Conservation (phyloP, 2,113 vertebrate genomes). For the Indicator maculatus region DNA sequence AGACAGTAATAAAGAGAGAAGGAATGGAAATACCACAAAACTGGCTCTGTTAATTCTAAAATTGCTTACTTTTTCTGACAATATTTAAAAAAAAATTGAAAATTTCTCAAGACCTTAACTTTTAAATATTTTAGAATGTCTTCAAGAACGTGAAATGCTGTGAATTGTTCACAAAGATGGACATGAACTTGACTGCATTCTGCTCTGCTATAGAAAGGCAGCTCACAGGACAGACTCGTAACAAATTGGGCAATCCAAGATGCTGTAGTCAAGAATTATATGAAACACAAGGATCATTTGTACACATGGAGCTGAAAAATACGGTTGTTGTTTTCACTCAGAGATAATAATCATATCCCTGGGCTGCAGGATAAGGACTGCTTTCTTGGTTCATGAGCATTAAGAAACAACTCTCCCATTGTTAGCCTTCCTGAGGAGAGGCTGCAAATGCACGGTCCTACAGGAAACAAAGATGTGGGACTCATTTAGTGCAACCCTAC, state of each 20-base stretch:
- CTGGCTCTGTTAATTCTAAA: background rate
- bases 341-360: slow-evolving; percentile 85
- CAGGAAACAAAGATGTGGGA: slow-evolving; percentile 88
- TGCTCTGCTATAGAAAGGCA: slow-evolving; percentile 45
- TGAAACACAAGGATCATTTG: slow-evolving; percentile 78
- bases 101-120: background rate
- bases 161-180: slow-evolving; percentile 13
- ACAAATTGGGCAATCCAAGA: slow-evolving; percentile 86
- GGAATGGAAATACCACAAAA: background rate
- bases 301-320: slow-evolving; percentile 74
- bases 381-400: slow-evolving; percentile 82
- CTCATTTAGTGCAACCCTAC: slow-evolving; percentile 91
- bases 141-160: slow-evolving; percentile 34
- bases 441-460: slow-evolving; percentile 80
- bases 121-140: slow-evolving; percentile 34
- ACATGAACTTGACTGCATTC: slow-evolving; percentile 42
- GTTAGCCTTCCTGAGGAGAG: slow-evolving; percentile 81
- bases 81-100: background rate
- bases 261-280: slow-evolving; percentile 71
- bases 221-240: slow-evolving; percentile 83
- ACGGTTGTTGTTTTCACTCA: slow-evolving; percentile 72
- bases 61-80: background rate
- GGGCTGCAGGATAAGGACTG: slow-evolving; percentile 78
- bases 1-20: slow-evolving; percentile 13
- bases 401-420: slow-evolving; percentile 89